Base-by-base conservation (phyloP, 1,140 invertebrate species). In the Euura lappo region DNA sequence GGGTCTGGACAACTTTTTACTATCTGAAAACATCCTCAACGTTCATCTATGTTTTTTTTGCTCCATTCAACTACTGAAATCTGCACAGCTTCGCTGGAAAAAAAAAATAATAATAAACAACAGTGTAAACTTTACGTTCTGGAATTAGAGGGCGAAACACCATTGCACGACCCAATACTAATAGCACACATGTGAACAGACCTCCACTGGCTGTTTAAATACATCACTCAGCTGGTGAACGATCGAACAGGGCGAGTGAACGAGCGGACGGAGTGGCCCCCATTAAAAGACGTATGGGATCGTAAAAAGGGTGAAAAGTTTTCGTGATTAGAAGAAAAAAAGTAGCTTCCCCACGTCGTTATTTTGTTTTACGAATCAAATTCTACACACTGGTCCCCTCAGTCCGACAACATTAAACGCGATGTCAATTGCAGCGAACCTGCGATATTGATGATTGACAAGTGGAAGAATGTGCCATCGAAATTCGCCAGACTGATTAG, bases 201-300 rank as follows among this genome's bases (percentile, higher is more conserved):
- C 13, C 10, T n/a, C 3, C 51, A 60, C 3, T 60, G 51, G 8
- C 51, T 60, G 13, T 60, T 60, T n/a, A 60, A 60, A 60, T 60
- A 60, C 13, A 60, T 60, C 51, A 60, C 51, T 60, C 51, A 60
- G 51, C 10, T 60, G 8, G 51, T n/a, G 8, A 60, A 11, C 51
- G 51, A 60, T 8, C 51, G 51, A 60, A 60, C 13, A 28, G 51
- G 51, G 51, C 51, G 51, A 60, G 51, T 60, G 51, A 60, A 60
- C 51, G 51, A 60, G 51, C 51, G 51, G 13, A 60, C 51, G 51
- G 6, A 60, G 51, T 60, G 6, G 51, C 51, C 51, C 47, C 51
- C 51, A 60, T 60, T 60, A 60, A 60, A 60, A 60, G 51, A 60
- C 13, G 51, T 60, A 60, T 60, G 51, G 51, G 51, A 60, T 60